Percentiles rank a stretch among this genome's conserved stretches.
These are phyloP conservation scores for Pantala flavescens DNA, from an alignment of 1,140 invertebrate genomes.

Conservation along the genomic window DNA sequence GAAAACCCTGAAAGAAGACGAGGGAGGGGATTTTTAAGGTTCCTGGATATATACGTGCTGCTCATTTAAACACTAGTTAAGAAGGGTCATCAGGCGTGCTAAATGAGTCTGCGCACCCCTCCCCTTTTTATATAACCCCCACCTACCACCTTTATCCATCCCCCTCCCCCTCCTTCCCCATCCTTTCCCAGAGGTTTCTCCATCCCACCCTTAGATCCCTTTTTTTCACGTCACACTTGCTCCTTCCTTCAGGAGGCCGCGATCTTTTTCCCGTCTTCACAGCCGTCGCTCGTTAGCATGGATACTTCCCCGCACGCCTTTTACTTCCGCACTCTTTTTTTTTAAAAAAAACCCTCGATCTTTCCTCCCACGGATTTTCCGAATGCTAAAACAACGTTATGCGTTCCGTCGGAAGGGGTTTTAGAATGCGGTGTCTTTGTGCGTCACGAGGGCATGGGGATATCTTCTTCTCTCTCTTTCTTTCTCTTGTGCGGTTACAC, in stretches of 20 bases:
- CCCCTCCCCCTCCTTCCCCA: neutral
- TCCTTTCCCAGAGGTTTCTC: neutral
- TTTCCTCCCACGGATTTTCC: no score
- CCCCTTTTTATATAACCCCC: neutral
- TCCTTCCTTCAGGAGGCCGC: neutral
- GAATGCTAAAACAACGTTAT: no score
- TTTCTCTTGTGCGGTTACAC: no score
- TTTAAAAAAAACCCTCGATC: no score
- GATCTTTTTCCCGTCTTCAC: neutral
- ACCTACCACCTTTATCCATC: neutral
- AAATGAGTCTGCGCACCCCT: constrained; percentile 1
- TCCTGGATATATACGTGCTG: constrained; percentile 7
- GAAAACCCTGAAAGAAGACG: neutral
- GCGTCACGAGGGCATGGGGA: no score
- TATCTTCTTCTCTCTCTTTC: no score
- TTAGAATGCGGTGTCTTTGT: no score
- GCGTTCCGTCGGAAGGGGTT: no score
- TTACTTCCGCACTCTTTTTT: neutral
- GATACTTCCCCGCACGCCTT: neutral
- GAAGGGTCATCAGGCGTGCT: constrained; percentile 2
- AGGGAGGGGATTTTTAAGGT: neutral
- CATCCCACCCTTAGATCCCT: neutral
- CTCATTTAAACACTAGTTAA: constrained; percentile 6
- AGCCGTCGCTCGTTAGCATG: neutral
- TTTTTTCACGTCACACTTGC: neutral